These are phyloP conservation scores for Bradynema listronoti DNA, from an alignment of 1,140 invertebrate genomes.

Conservation along the genomic window DNA sequence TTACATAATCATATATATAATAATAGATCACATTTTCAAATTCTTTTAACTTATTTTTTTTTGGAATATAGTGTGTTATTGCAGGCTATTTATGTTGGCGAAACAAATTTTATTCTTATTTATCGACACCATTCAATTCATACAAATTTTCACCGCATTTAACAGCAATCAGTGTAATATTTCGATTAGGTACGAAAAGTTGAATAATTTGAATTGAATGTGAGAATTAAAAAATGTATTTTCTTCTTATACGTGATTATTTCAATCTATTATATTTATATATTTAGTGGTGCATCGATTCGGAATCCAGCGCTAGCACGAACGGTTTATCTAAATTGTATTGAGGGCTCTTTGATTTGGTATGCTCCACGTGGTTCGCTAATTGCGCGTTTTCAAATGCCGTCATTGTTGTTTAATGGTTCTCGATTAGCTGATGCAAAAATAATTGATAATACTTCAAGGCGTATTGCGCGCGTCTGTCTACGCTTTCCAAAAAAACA, in stretches of 20 bases:
- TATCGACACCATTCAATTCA: no score
- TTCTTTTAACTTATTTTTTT: neutral
- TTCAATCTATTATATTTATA: no score
- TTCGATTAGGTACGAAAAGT: no score
- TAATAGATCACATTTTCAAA: neutral
- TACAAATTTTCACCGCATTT: no score
- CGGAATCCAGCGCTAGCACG: neutral
- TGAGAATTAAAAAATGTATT: no score
- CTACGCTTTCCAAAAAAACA: slow-evolving; percentile 9
- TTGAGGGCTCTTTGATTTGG: slow-evolving; percentile 4
- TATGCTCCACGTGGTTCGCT: slow-evolving; percentile 4
- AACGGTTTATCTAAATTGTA: slow-evolving; percentile 9
- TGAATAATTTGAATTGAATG: no score
- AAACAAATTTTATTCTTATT: slow-evolving; percentile 1
- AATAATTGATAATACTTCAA: no score
- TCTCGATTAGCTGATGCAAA: neutral
- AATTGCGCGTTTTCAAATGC: neutral
- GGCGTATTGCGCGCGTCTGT: no score
- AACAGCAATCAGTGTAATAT: no score
- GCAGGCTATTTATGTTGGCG: neutral
- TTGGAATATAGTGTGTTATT: no score
- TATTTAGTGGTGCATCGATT: slow-evolving; percentile 3
- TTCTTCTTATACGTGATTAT: no score
- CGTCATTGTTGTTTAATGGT: neutral
- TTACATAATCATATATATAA: neutral